Conservation (phyloP, 2,113 vertebrate genomes). For the Bubo scandiacus region DNA sequence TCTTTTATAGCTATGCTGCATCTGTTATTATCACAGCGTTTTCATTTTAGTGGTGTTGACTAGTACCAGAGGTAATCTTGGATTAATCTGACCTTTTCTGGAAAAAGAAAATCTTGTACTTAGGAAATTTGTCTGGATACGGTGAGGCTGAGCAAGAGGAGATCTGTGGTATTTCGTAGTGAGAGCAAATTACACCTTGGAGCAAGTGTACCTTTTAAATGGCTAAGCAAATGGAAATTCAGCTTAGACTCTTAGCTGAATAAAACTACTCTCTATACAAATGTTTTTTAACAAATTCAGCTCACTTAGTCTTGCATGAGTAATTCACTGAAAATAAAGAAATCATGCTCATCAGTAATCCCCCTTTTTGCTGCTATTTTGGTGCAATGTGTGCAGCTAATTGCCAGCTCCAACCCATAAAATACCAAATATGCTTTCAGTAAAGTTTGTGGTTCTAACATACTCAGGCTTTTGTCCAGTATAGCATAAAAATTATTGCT, state of each 20-base stretch:
- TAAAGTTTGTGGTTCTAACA: not conserved
- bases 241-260: not conserved
- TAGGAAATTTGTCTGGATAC: fast-evolving
- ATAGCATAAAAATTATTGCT: not conserved
- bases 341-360: not conserved
- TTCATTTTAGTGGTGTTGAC: not conserved
- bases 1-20: not conserved
- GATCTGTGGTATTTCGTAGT: not conserved
- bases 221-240: not conserved
- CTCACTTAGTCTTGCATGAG: not conserved
- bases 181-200: fast-evolving
- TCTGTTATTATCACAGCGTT: not conserved
- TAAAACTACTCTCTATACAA: not conserved
- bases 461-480: not conserved
- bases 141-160: not conserved
- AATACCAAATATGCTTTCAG: fast-evolving
- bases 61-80: not conserved
- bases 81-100: not conserved
- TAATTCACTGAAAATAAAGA: not conserved
- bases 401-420: not conserved
- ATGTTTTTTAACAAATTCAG: not conserved
- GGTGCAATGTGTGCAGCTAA: not conserved
- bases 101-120: not conserved
- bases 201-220: not conserved
- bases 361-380: not conserved